These are phyloP conservation scores for Folsomia candida DNA, from an alignment of 2,888 invertebrate genomes.

Conservation along the genomic window DNA sequence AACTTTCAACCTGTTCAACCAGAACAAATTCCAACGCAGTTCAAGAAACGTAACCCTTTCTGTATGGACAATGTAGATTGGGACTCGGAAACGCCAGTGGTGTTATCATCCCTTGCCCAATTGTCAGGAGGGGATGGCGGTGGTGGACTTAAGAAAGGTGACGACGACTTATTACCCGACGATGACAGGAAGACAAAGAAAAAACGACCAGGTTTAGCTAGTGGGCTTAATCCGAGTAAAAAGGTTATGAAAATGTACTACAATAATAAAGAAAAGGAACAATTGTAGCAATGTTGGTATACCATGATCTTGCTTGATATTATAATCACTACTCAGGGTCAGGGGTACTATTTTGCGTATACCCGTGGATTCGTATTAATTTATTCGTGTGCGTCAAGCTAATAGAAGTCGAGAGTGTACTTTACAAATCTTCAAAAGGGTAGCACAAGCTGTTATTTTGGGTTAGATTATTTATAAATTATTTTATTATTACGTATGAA, in stretches of 20 bases:
- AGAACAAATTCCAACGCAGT: background rate
- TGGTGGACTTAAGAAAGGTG: background rate
- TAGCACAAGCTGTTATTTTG: too few relatives aligned
- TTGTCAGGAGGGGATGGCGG: background rate
- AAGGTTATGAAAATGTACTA: slow-evolving; percentile 24
- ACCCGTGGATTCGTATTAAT: too few relatives aligned
- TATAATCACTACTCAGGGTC: too few relatives aligned
- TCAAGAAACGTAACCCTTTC: background rate
- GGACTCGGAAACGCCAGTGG: background rate
- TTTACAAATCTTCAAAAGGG: too few relatives aligned
- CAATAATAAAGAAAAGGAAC: slow-evolving; percentile 9
- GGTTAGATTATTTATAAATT: too few relatives aligned
- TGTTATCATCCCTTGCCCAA: background rate
- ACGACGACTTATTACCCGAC: background rate
- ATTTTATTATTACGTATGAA: too few relatives aligned
- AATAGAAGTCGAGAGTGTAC: too few relatives aligned
- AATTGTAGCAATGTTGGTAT: background rate
- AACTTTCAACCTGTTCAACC: background rate
- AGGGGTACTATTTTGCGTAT: too few relatives aligned
- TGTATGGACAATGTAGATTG: background rate
- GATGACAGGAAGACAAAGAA: slow-evolving; percentile 51
- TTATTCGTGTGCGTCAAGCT: too few relatives aligned
- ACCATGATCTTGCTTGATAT: too few relatives aligned
- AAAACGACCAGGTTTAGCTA: slow-evolving; percentile 48
- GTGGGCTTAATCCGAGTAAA: slow-evolving; percentile 1